These are phyloP conservation scores for Columba livia DNA, from an alignment of 2,113 vertebrate species.

Conservation along the genomic window DNA sequence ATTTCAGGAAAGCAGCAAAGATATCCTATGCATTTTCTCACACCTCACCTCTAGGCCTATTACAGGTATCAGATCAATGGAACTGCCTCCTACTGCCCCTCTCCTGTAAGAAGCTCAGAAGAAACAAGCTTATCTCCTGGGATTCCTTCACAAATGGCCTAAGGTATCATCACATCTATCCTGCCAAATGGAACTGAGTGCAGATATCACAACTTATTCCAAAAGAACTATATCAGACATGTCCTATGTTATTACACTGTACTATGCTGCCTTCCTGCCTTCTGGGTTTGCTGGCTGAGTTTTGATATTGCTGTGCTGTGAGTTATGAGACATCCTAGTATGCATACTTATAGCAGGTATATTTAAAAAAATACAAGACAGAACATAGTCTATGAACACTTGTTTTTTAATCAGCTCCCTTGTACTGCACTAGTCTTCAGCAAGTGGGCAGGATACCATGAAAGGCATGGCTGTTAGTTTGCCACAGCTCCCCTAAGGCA, in stretches of 20 bases:
- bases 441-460: neutral
- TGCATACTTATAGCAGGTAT: neutral
- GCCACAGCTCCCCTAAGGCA: neutral
- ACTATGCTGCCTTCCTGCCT: neutral
- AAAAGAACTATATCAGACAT: neutral
- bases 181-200: neutral
- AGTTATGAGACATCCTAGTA: neutral
- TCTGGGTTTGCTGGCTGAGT: neutral
- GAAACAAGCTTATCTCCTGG: neutral
- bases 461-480: neutral
- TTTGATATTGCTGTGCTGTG: fast-evolving
- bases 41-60: neutral
- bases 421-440: neutral
- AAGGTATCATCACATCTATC: neutral
- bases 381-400: neutral
- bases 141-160: neutral
- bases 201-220: neutral
- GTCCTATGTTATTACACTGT: neutral
- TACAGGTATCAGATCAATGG: neutral
- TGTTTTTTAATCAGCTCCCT: neutral
- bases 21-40: neutral
- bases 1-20: neutral
- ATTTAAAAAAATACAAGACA: neutral
- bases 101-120: neutral
- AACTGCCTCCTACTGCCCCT: neutral